These are phyloP conservation scores for Pangasius larnaudii DNA, from an alignment of 2,797 vertebrate genomes.

Conservation along the genomic window DNA sequence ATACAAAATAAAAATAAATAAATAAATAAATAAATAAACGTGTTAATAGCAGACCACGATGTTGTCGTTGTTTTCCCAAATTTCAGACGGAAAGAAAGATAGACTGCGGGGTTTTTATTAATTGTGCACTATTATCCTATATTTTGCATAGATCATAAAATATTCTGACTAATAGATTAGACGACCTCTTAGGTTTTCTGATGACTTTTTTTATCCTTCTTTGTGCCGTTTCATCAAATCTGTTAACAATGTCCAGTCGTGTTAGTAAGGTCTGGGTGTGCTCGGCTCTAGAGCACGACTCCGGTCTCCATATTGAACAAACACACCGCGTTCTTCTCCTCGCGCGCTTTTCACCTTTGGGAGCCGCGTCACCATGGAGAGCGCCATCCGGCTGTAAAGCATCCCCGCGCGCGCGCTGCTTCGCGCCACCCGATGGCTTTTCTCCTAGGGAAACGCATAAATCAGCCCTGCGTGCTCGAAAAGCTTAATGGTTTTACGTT, in stretches of 20 bases:
- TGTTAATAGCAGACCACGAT: background rate
- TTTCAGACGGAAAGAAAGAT: background rate
- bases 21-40: background rate
- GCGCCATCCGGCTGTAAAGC: constrained; percentile 52
- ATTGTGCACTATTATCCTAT: background rate
- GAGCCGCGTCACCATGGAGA: constrained; percentile 71
- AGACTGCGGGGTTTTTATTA: too few species aligned
- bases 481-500: background rate
- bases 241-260: background rate
- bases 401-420: constrained; percentile 1
- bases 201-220: background rate
- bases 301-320: constrained; percentile 34
- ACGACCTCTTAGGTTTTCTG: background rate
- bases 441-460: background rate
- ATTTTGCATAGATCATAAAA: background rate
- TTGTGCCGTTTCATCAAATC: background rate
- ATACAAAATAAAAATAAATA: background rate
- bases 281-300: constrained; percentile 22
- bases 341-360: constrained; percentile 27
- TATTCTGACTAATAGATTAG: background rate
- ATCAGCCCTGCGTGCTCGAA: background rate
- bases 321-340: background rate
- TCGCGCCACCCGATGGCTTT: background rate
- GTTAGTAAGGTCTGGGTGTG: background rate
- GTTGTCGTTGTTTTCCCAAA: background rate